These are phyloP conservation scores for Champsocephalus gunnari DNA, from an alignment of 2,797 vertebrate species.

Conservation along the genomic window DNA sequence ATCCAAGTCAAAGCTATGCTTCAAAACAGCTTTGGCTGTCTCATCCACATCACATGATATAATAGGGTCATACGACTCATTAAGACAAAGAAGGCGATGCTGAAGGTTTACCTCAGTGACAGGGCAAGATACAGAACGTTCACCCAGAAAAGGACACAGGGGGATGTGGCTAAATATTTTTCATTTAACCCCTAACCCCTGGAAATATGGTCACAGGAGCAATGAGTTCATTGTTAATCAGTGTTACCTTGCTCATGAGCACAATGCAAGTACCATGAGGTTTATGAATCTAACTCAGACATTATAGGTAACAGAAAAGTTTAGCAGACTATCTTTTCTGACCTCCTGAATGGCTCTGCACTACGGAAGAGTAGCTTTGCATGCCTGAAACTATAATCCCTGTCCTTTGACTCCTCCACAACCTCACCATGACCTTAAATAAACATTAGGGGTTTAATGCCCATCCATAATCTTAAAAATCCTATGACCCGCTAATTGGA, in stretches of 20 bases:
- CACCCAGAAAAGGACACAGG: neutral
- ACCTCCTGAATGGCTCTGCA: slow-evolving; percentile 11
- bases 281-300: neutral
- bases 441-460: slow-evolving; percentile 77
- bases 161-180: slow-evolving; percentile 1
- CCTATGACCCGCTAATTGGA: slow-evolving; percentile 72
- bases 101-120: slow-evolving; percentile 38
- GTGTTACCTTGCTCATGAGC: neutral
- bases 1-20: slow-evolving; percentile 69
- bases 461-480: slow-evolving; percentile 76
- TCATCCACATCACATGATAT: slow-evolving; percentile 73
- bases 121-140: slow-evolving; percentile 6
- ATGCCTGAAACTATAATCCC: slow-evolving; percentile 55
- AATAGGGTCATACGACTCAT: slow-evolving; percentile 61
- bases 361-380: slow-evolving; percentile 21
- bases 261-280: neutral
- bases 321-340: slow-evolving; percentile 12
- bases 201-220: slow-evolving; percentile 24
- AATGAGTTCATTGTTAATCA: neutral
- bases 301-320: slow-evolving; percentile 8
- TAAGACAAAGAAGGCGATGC: slow-evolving; percentile 42
- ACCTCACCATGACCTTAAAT: slow-evolving; percentile 73
- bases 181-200: slow-evolving; percentile 1
- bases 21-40: slow-evolving; percentile 65
- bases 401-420: slow-evolving; percentile 59